Evolutionary conservation across 2,797 vertebrate genomes (phyloP).

Genomic region (Eremophila alpestris): DNA sequence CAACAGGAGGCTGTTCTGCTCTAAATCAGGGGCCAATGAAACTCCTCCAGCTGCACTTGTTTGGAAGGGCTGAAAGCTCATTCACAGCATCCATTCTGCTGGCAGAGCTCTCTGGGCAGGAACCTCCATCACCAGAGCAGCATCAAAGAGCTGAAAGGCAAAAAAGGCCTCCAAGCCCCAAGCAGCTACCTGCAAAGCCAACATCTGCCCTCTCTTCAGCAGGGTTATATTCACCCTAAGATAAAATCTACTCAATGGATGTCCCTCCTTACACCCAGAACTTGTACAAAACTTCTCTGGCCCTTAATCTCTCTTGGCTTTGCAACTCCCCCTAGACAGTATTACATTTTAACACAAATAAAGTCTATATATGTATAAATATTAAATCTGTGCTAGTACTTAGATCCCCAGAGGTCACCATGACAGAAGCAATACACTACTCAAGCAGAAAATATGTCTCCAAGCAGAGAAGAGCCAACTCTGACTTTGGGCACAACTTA

Average conservation of each 20-base stretch:
- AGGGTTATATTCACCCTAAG: not conserved
- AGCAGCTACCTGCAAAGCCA: not conserved
- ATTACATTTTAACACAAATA: not conserved
- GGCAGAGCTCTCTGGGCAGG: not conserved
- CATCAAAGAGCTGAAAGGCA: not conserved
- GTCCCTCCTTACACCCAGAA: not conserved
- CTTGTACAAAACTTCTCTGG: not conserved
- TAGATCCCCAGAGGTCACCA: not conserved
- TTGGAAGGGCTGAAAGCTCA: not conserved
- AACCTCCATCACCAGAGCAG: not conserved
- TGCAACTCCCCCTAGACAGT: not conserved
- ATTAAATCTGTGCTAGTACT: not conserved
- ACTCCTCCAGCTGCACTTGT: not conserved
- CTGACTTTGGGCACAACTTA: not conserved
- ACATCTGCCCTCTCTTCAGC: not conserved
- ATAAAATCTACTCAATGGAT: not conserved
- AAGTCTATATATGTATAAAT: not conserved
- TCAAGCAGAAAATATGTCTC: not conserved
- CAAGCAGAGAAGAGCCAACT: not conserved
- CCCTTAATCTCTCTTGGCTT: not conserved
- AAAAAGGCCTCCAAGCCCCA: not conserved
- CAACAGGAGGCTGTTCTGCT: not conserved
- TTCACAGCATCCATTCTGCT: not conserved
- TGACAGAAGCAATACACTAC: not conserved
- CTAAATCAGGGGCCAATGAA: not conserved